Percentiles rank a stretch among this genome's conserved stretches.
phyloP scores from a whole-genome alignment of 2,797 vertebrate species.

The Coracias cyanogaster region DNA sequence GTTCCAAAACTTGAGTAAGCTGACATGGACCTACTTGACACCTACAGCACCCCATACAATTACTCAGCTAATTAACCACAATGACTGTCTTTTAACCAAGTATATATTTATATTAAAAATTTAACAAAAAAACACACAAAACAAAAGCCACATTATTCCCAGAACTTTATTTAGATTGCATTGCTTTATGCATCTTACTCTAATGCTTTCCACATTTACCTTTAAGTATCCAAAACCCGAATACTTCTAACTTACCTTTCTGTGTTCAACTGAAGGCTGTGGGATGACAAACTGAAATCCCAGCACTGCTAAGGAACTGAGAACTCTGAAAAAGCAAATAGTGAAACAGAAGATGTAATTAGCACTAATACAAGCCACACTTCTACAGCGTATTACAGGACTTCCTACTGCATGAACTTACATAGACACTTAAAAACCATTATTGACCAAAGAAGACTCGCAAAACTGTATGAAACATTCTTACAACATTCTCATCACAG shows the following conservation, averaged over 20 bases:
- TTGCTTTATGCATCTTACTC: neutral
- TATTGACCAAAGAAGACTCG: neutral
- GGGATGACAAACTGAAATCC: constrained; percentile 82
- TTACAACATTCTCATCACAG: neutral
- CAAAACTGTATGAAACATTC: neutral
- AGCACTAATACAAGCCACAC: neutral
- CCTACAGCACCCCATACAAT: neutral
- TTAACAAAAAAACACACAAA: neutral
- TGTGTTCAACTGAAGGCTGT: constrained; percentile 87
- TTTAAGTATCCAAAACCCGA: neutral
- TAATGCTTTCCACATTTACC: neutral
- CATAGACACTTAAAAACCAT: neutral
- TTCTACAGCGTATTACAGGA: neutral
- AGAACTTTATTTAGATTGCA: neutral
- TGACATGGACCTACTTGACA: neutral
- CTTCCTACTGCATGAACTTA: neutral
- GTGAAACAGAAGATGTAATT: constrained; percentile 2
- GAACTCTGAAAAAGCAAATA: constrained; percentile 81
- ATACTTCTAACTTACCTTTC: constrained; percentile 85
- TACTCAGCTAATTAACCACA: neutral
- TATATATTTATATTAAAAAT: neutral
- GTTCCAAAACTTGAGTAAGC: neutral
- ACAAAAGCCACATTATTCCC: neutral
- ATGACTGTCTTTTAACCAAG: neutral
- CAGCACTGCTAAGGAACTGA: constrained; percentile 83